Evolutionary conservation across 2,888 invertebrate genomes (phyloP).

Genomic region (Apomyelois bistriatella): DNA sequence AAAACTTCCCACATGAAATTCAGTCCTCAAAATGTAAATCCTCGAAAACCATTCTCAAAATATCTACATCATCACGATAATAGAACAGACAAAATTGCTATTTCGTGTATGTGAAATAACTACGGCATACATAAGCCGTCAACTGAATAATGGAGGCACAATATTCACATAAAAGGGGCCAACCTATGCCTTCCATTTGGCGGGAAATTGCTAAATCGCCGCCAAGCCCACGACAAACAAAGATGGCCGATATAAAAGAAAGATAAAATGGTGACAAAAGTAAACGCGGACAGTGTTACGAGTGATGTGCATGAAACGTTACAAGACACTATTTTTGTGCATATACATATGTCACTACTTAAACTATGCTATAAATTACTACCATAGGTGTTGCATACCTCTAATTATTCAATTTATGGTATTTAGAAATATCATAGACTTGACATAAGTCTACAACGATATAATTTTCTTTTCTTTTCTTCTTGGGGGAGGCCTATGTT

Average conservation of each 20-base stretch:
- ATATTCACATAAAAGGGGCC: constrained; percentile 7
- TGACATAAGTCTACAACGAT: too few relatives aligned
- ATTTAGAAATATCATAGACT: too few relatives aligned
- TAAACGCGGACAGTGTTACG: constrained; percentile 2
- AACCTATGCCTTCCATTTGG: constrained; percentile 1
- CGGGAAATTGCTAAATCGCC: constrained; percentile 47
- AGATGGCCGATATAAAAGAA: constrained; percentile 33
- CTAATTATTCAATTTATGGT: too few relatives aligned
- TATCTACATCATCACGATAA: not conserved
- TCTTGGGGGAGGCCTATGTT: too few relatives aligned
- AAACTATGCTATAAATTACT: too few relatives aligned
- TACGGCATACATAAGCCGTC: not conserved
- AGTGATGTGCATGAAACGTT: not conserved
- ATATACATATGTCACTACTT: too few relatives aligned
- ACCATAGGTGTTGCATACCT: too few relatives aligned
- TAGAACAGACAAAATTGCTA: not conserved
- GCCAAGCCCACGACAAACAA: constrained; percentile 41
- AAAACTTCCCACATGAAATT: not conserved
- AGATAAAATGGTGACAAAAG: constrained; percentile 10
- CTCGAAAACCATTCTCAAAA: not conserved
- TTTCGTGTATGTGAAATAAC: not conserved
- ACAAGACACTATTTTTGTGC: too few relatives aligned
- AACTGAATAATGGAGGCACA: not conserved
- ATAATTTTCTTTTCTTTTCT: too few relatives aligned
- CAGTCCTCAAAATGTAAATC: not conserved